These are phyloP conservation scores for Centruroides sculpturatus DNA, from an alignment of 1,140 invertebrate species.

Conservation along the genomic window DNA sequence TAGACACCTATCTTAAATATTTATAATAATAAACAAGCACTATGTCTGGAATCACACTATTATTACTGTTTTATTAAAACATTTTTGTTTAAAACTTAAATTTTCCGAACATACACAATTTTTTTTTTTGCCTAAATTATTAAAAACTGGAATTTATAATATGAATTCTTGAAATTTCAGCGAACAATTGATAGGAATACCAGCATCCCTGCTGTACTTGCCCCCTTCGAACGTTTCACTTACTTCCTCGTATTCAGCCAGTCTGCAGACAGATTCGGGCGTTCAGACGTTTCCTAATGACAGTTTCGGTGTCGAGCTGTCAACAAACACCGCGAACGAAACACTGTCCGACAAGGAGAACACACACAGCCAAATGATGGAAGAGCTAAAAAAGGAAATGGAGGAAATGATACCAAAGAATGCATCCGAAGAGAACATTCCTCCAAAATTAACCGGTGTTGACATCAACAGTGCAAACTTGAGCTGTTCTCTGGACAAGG, in stretches of 20 bases:
- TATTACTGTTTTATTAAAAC: too few relatives aligned
- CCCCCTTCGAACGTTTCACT: neutral
- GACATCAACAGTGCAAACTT: conserved; percentile 11
- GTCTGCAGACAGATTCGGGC: too few relatives aligned
- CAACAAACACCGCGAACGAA: neutral
- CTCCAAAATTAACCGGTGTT: neutral
- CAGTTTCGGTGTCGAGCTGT: neutral
- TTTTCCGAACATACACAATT: too few relatives aligned
- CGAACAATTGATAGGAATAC: neutral
- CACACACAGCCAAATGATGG: conserved; percentile 8
- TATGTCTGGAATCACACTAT: too few relatives aligned
- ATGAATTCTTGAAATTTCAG: neutral
- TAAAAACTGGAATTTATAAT: too few relatives aligned
- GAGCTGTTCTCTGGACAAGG: conserved; percentile 36
- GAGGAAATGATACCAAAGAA: conserved; percentile 11
- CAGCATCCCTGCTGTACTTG: neutral
- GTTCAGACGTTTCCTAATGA: neutral
- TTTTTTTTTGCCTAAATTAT: too few relatives aligned
- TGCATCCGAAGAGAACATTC: neutral
- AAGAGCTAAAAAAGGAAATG: conserved; percentile 5
- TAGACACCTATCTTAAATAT: too few relatives aligned
- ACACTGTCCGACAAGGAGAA: neutral
- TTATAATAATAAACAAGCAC: too few relatives aligned
- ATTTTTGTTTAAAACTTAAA: too few relatives aligned
- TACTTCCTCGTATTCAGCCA: neutral